Evolutionary conservation across 2,797 vertebrate species (phyloP).

Genomic region (Lagocephalus sceleratus): DNA sequence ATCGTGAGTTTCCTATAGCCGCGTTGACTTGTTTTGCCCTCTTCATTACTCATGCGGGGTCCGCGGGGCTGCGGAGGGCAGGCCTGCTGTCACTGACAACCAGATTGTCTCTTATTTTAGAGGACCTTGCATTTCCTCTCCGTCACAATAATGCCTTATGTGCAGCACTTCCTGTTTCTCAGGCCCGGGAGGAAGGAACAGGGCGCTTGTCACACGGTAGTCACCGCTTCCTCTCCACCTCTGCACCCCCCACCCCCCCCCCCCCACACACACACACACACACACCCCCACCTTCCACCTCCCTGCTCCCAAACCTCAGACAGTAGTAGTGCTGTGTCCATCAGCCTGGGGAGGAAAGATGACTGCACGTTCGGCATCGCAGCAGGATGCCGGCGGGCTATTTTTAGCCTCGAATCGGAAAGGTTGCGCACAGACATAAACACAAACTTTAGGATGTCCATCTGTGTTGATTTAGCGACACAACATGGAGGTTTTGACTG

Average conservation of each 20-base stretch:
- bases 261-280: no score
- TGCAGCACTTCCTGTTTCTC: conserved; percentile 82
- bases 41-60: conserved; percentile 21
- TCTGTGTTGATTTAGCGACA: conserved; percentile 73
- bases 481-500: conserved; percentile 54
- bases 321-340: conserved; percentile 75
- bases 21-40: no score
- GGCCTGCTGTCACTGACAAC: conserved; percentile 70
- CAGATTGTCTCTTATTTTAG: conserved; percentile 77
- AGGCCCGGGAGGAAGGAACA: conserved; percentile 80
- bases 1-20: no score
- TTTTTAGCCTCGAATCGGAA: conserved; percentile 70
- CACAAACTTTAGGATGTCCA: conserved; percentile 76
- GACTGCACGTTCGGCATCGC: conserved; percentile 72
- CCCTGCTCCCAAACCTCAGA: conserved; percentile 68
- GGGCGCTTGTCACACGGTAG: conserved; percentile 80
- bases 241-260: conserved; percentile 22
- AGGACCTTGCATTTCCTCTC: conserved; percentile 80
- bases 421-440: conserved; percentile 78
- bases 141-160: conserved; percentile 81
- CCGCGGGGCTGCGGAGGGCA: conserved; percentile 59
- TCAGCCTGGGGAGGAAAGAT: conserved; percentile 69
- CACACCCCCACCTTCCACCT: conserved; percentile 18
- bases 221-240: conserved; percentile 68
- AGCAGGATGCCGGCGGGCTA: conserved; percentile 70